Evolutionary conservation across 2,113 vertebrate genomes (phyloP).

Genomic region (Indri indri): DNA sequence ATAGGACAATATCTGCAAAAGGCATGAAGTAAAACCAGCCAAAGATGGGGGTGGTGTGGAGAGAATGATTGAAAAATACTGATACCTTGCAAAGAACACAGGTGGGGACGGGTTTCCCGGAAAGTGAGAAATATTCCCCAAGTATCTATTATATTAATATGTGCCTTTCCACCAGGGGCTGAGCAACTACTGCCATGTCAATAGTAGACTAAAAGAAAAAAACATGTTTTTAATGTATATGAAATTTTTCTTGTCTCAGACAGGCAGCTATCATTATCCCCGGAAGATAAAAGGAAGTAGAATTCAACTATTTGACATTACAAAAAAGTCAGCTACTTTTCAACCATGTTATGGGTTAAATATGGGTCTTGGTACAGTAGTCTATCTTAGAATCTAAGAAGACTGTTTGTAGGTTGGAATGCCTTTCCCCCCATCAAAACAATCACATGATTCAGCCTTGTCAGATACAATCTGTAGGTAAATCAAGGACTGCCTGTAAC

Average conservation of each 20-base stretch:
- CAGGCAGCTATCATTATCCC: not conserved
- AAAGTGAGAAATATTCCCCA: constrained; percentile 34
- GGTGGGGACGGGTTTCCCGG: not conserved
- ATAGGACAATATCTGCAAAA: constrained; percentile 28
- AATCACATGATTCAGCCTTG: constrained; percentile 6
- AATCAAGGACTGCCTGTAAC: not conserved
- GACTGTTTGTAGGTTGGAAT: not conserved
- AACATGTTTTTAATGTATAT: not conserved
- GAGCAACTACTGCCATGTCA: not conserved
- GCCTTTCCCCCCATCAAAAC: not conserved
- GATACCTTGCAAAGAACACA: not conserved
- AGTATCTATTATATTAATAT: not conserved
- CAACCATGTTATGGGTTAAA: constrained; percentile 8
- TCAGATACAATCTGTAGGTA: not conserved
- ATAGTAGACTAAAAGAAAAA: not conserved
- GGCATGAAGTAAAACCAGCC: constrained; percentile 10
- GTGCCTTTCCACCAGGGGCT: not conserved
- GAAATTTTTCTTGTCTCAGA: constrained; percentile 19
- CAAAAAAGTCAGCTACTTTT: constrained; percentile 34
- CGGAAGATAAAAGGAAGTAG: not conserved
- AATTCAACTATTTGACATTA: not conserved
- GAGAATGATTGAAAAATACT: constrained; percentile 39
- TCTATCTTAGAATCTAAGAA: constrained; percentile 26
- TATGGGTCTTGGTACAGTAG: not conserved
- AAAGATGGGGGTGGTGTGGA: not conserved